Percentiles rank a stretch among this genome's conserved stretches.
These are phyloP conservation scores for Drosophila cognata DNA, from an alignment of 2,888 invertebrate species.

Conservation along the genomic window DNA sequence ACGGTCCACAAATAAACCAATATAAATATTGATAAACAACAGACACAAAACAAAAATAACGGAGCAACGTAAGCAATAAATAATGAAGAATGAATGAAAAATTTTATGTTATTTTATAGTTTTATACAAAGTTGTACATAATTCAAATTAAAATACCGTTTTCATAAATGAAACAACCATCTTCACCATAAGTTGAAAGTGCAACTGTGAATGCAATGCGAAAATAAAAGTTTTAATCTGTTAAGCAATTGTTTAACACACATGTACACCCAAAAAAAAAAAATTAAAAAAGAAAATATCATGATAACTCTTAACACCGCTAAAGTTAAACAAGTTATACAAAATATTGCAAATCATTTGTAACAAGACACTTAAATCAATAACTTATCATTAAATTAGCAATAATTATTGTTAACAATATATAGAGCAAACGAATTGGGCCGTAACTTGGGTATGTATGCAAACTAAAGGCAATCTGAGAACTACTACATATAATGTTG, in stretches of 20 bases:
- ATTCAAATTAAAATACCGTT: conserved; percentile 37
- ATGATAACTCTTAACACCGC: conserved; percentile 64
- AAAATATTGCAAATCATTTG: conserved; percentile 39
- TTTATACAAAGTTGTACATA: conserved; percentile 61
- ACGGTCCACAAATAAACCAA: conserved; percentile 55
- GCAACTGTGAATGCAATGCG: conserved; percentile 40
- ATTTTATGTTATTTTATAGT: conserved; percentile 43
- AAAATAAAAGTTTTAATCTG: conserved; percentile 51
- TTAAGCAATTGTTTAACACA: conserved; percentile 58
- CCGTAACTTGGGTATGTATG: conserved; percentile 33
- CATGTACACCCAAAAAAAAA: conserved; percentile 29
- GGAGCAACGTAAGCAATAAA: conserved; percentile 39
- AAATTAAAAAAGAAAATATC: conserved; percentile 36
- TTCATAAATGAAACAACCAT: conserved; percentile 40
- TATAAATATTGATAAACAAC: conserved; percentile 6
- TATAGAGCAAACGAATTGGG: conserved; percentile 40
- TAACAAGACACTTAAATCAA: conserved; percentile 62
- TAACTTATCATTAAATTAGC: conserved; percentile 66
- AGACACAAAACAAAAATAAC: conserved; percentile 19
- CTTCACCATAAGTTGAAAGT: conserved; percentile 54
- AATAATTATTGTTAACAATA: conserved; percentile 76
- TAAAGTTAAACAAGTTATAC: conserved; percentile 47
- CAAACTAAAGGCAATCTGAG: conserved; percentile 33
- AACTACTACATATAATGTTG: conserved; percentile 35
- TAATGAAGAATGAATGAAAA: conserved; percentile 27